Percentiles rank a stretch among this genome's conserved stretches.
phyloP scores from a whole-genome alignment of 2,888 invertebrate species.

The Colostygia pectinataria region DNA sequence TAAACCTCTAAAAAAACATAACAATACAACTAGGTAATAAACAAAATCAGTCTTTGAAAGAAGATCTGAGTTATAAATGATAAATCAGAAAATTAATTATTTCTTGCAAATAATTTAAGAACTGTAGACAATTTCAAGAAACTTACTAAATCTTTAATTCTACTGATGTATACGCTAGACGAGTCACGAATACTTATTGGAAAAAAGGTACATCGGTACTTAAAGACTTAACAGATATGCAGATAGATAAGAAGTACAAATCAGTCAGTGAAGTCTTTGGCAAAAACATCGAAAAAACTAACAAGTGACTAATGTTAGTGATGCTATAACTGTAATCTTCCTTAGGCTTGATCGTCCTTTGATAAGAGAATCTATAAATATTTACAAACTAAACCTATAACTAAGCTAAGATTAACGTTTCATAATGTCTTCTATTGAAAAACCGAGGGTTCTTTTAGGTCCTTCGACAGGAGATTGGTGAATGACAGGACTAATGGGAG shows the following conservation, averaged over 20 bases:
- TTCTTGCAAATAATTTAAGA: background rate
- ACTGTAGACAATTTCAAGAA: background rate
- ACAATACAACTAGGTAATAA: slow-evolving; percentile 68
- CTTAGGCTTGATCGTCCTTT: slow-evolving; percentile 25
- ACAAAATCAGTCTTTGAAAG: slow-evolving; percentile 74
- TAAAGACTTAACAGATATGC: slow-evolving; percentile 12
- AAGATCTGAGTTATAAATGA: slow-evolving; percentile 47
- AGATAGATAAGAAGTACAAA: slow-evolving; percentile 22
- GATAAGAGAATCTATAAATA: slow-evolving; percentile 40
- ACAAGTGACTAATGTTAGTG: slow-evolving; percentile 29
- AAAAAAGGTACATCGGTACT: slow-evolving; percentile 4
- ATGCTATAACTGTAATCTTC: slow-evolving; percentile 28
- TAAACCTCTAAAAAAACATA: slow-evolving; percentile 74
- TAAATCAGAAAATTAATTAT: slow-evolving; percentile 20
- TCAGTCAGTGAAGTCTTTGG: slow-evolving; percentile 40
- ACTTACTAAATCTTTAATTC: no score
- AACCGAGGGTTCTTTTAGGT: slow-evolving; percentile 84
- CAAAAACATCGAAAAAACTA: slow-evolving; percentile 30
- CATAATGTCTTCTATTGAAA: slow-evolving; percentile 95
- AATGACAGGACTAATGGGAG: slow-evolving; percentile 45
- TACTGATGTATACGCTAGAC: no score
- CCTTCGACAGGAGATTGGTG: slow-evolving; percentile 67
- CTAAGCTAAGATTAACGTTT: slow-evolving; percentile 83
- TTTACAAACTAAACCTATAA: slow-evolving; percentile 32
- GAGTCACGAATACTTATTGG: background rate